Percentiles rank a stretch among this genome's conserved stretches.
Conservation (phyloP, 1,140 invertebrate genomes). For the Solenopsis invicta region DNA sequence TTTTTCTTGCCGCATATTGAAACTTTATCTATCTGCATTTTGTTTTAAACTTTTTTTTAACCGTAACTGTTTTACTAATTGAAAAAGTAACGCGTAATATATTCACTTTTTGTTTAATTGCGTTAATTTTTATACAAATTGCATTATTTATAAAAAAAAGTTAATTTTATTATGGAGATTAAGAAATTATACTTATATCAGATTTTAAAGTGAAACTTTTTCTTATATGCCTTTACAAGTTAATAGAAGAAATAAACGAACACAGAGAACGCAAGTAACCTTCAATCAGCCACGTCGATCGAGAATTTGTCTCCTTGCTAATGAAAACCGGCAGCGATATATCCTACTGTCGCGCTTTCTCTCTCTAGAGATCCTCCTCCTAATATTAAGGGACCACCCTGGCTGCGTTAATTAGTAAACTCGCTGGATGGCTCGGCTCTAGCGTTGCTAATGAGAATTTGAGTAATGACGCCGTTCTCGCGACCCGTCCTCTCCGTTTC, state of each 20-base stretch:
- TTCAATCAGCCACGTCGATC: conserved; percentile 72
- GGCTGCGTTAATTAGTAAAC: conserved; percentile 83
- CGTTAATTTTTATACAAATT: not conserved
- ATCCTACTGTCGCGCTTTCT: conserved; percentile 72
- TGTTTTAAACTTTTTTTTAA: not conserved
- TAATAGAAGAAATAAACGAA: not conserved
- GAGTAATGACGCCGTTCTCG: conserved; percentile 81
- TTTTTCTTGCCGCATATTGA: not conserved
- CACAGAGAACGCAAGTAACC: not conserved
- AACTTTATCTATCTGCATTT: not conserved
- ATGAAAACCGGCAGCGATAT: conserved; percentile 80
- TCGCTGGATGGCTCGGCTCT: conserved; percentile 77
- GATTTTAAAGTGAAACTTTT: not conserved
- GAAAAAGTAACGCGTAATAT: not conserved
- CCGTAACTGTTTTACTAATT: not conserved
- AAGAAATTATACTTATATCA: not conserved
- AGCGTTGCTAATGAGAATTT: conserved; percentile 82
- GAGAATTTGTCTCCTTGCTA: conserved; percentile 73
- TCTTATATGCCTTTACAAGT: not conserved
- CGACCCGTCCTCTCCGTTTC: conserved; percentile 71
- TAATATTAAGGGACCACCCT: conserved; percentile 78
- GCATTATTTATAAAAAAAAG: not conserved
- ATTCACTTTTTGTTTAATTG: not conserved
- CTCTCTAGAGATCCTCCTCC: conserved; percentile 68
- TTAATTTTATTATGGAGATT: not conserved